Conservation (phyloP, 2,113 vertebrate genomes). For the Macrotis lagotis region DNA sequence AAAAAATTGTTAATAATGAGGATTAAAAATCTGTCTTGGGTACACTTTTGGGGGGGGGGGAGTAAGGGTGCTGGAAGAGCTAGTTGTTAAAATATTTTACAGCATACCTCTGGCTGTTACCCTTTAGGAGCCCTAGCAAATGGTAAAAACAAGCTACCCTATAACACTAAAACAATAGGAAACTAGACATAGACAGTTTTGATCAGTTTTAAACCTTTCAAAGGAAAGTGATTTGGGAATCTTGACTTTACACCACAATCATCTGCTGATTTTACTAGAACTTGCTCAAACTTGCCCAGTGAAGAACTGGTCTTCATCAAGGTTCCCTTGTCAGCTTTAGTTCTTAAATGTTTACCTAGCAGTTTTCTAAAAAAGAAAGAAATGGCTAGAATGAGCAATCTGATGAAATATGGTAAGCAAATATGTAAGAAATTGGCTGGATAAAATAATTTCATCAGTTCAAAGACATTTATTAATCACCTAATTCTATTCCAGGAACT, state of each 20-base stretch:
- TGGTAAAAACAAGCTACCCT: background rate
- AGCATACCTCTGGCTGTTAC: background rate
- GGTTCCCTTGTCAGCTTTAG: background rate
- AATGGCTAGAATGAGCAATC: background rate
- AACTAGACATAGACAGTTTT: background rate
- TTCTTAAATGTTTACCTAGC: background rate
- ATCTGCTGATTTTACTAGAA: background rate
- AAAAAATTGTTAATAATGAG: background rate
- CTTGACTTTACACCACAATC: background rate
- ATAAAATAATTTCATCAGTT: too few species aligned
- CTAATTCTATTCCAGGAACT: too few species aligned
- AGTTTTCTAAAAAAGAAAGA: background rate
- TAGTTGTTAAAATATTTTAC: background rate
- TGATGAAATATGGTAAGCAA: background rate
- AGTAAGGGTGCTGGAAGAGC: background rate
- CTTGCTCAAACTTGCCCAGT: background rate
- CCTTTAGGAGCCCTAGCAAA: background rate
- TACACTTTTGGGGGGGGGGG: too few species aligned
- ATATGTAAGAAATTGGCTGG: background rate
- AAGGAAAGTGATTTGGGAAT: background rate
- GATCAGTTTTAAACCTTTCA: background rate
- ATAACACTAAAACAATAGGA: background rate
- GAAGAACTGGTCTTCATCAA: background rate
- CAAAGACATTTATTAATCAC: background rate
- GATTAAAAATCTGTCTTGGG: too few species aligned